Evolutionary conservation across 2,797 vertebrate genomes (phyloP).

Genomic region (Myotis daubentonii): DNA sequence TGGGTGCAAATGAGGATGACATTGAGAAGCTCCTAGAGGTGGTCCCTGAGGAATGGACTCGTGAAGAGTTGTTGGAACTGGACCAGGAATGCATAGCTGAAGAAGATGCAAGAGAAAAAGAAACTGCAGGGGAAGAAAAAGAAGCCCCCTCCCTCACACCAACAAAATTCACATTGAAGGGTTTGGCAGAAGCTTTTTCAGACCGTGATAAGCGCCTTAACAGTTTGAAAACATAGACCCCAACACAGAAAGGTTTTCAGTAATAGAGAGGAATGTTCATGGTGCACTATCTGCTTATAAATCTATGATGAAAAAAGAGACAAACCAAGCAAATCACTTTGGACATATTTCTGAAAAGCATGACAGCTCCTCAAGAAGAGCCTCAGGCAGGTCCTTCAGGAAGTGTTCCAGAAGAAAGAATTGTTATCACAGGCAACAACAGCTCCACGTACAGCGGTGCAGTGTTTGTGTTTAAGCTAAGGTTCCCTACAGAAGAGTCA

Average conservation of each 20-base stretch:
- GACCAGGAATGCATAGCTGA: background rate
- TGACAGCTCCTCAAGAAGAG: background rate
- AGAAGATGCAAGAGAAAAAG: background rate
- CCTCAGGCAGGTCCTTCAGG: background rate
- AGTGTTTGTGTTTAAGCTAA: background rate
- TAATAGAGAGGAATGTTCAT: background rate
- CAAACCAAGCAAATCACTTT: background rate
- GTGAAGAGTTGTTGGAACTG: background rate
- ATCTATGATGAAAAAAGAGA: background rate
- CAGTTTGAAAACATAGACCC: background rate
- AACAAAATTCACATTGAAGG: background rate
- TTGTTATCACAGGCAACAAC: background rate
- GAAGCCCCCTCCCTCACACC: background rate
- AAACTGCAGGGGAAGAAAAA: background rate
- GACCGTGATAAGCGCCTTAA: background rate
- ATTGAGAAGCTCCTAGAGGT: background rate
- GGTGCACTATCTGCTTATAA: background rate
- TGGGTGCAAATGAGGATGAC: background rate
- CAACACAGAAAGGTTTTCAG: background rate
- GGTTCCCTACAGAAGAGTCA: background rate
- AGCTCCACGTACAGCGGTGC: background rate
- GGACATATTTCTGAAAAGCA: background rate
- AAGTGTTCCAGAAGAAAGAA: background rate
- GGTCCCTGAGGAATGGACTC: background rate
- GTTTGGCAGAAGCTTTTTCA: background rate